Evolutionary conservation across 2,797 vertebrate species (phyloP).

Genomic region (Sardinella longiceps): DNA sequence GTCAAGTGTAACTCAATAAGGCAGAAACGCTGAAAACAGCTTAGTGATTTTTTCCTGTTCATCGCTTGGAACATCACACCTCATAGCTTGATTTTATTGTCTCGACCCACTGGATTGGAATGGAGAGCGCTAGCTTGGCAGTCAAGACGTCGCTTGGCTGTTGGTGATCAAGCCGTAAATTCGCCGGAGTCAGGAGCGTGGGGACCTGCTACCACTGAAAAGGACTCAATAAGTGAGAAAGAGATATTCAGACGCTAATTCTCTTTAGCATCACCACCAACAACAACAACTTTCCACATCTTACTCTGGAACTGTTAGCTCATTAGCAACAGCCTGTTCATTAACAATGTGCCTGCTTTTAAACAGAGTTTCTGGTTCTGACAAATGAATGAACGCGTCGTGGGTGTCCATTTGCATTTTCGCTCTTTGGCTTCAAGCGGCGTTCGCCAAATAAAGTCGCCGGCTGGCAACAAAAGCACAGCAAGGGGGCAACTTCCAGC

Average conservation of each 20-base stretch:
- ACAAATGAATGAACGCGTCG: not conserved
- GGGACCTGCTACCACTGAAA: slow-evolving; percentile 33
- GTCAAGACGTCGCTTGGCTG: slow-evolving; percentile 59
- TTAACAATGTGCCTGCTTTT: slow-evolving; percentile 3
- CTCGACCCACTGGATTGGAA: not conserved
- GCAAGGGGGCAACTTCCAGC: not conserved
- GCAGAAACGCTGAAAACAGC: not conserved
- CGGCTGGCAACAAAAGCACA: slow-evolving; percentile 30
- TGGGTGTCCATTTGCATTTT: slow-evolving; percentile 26
- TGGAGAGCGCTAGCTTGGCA: slow-evolving; percentile 53
- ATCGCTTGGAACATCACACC: not conserved
- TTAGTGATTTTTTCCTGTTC: not conserved
- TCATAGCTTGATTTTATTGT: slow-evolving; percentile 4
- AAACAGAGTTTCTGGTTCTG: not conserved
- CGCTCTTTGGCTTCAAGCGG: not conserved
- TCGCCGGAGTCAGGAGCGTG: slow-evolving; percentile 68
- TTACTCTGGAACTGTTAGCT: not conserved
- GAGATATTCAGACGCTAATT: not conserved
- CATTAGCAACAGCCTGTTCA: not conserved
- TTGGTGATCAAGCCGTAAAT: slow-evolving; percentile 64
- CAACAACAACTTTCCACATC: not conserved
- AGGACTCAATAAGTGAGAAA: not conserved
- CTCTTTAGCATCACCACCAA: not conserved
- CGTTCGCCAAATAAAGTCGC: not conserved
- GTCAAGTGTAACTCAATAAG: not conserved